Evolutionary conservation across 2,113 vertebrate genomes (phyloP), one percentile per base, ranked within the genome.

Genomic region (Sebastes fasciatus): DNA sequence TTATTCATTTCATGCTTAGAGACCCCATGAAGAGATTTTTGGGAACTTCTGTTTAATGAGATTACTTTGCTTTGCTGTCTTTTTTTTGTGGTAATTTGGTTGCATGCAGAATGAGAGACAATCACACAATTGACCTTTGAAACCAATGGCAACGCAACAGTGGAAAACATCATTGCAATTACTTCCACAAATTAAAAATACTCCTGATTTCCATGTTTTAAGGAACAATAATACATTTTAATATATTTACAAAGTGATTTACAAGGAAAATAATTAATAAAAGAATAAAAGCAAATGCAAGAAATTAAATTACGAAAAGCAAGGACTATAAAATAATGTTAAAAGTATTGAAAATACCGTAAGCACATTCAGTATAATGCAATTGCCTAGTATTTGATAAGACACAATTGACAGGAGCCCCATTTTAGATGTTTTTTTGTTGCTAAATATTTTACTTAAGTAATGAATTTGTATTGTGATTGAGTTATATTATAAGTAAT

Each of bases 11-110:
- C 42, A 43, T 71, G 48, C 13, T 3, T 17, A 7, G 6, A 62
- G 34, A n/a, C 19, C 8, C 69, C 0, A 40, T 13, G 45, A 1
- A 21, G n/a, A 77, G n/a, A 63, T 60, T 70, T 4, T 52, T 68
- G 21, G 7, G n/a, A 72, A 77, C 17, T 45, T 21, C 14, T 17
- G 10, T 68, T 43, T 82, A 43, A 65, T 66, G 23, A 65, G 11
- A 5, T 55, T 54, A 8, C 7, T 14, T 52, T 14, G 4, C 46
- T 70, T 6, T 34, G 51, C 17, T 9, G 1, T 10, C 67, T 42
- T 16, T 23, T 63, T 6, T 16, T 62, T n/a, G 19, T 8, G 34
- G 52, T 61, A 4, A 49, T 3, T 68, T 49, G 45, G 19, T 58
- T 34, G 34, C 34, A 4, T 34, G n/a, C 43, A 23, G 13, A 76